Evolutionary conservation across 2,113 vertebrate species (phyloP).

Genomic region (Dasyprocta punctata): DNA sequence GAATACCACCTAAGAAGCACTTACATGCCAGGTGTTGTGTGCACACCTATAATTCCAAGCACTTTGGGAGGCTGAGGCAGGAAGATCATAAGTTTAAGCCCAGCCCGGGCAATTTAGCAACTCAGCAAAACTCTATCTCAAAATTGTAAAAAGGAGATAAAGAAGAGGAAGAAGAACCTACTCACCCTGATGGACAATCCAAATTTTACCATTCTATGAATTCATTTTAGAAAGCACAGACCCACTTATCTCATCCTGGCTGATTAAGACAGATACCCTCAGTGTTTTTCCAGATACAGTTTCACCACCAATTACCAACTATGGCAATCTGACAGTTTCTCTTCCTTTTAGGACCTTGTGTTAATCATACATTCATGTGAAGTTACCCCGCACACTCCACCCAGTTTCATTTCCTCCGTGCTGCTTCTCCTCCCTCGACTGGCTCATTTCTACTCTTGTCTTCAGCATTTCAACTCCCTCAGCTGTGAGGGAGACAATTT

Average conservation of each 20-base stretch:
- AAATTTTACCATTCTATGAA: neutral
- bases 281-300: constrained; percentile 41
- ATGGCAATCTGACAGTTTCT: constrained; percentile 53
- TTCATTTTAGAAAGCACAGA: neutral
- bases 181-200: neutral
- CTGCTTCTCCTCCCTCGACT: neutral
- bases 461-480: neutral
- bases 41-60: neutral
- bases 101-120: neutral
- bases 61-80: neutral
- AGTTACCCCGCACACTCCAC: neutral
- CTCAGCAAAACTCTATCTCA: neutral
- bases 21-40: neutral
- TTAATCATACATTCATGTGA: neutral
- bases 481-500: neutral
- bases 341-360: constrained; percentile 53
- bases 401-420: neutral
- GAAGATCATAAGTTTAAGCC: neutral
- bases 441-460: neutral
- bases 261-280: neutral
- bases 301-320: constrained; percentile 62
- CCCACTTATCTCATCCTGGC: neutral
- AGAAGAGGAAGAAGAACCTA: neutral
- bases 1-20: neutral
- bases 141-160: neutral